phyloP scores from a whole-genome alignment of 2,888 invertebrate genomes.

The Ormyrus rosae region DNA sequence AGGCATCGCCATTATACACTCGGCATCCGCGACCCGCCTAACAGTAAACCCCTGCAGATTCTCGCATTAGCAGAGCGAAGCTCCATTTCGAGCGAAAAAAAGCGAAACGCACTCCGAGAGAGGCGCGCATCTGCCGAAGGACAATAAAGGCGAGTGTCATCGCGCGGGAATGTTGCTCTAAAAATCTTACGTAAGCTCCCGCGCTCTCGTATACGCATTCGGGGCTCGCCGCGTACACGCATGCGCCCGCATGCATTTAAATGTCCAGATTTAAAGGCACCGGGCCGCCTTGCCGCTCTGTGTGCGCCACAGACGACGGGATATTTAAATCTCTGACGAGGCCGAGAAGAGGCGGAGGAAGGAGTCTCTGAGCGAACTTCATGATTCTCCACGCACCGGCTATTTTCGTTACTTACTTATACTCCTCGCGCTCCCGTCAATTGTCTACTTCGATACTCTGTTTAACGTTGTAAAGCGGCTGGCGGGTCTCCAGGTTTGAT shows the following conservation, averaged over 20 bases:
- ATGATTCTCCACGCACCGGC: background rate
- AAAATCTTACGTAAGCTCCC: slow-evolving; percentile 16
- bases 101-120: background rate
- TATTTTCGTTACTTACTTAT: slow-evolving; percentile 24
- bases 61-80: too few species aligned
- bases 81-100: background rate
- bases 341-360: background rate
- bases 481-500: slow-evolving; percentile 17
- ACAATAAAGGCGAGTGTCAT: slow-evolving; percentile 26
- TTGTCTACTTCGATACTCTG: slow-evolving; percentile 31
- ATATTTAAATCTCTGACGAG: slow-evolving; percentile 49
- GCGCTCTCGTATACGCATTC: background rate
- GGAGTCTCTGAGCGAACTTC: background rate
- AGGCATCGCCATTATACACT: background rate
- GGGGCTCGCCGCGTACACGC: background rate
- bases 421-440: background rate
- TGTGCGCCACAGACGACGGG: background rate
- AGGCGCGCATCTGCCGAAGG: background rate
- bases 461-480: background rate
- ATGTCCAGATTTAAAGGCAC: slow-evolving; percentile 41
- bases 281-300: background rate
- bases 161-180: slow-evolving; percentile 3
- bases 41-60: too few species aligned
- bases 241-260: slow-evolving; percentile 28
- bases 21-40: too few species aligned